Evolutionary conservation across 2,113 vertebrate genomes (phyloP).

Genomic region (Nycticorax nycticorax): DNA sequence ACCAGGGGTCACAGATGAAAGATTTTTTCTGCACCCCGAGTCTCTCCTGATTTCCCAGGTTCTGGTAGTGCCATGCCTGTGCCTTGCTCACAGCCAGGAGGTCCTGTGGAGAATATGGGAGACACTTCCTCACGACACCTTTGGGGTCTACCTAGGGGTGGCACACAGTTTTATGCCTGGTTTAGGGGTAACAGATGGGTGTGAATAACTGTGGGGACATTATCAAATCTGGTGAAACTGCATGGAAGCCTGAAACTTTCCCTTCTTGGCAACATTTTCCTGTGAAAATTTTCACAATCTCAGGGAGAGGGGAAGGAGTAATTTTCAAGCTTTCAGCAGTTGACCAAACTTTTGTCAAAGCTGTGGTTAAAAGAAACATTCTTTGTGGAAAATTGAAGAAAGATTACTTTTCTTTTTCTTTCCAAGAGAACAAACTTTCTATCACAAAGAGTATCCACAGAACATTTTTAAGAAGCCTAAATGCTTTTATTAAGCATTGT

Average conservation of each 20-base stretch:
- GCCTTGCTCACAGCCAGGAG: neutral
- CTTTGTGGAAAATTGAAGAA: neutral
- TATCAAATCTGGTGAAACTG: neutral
- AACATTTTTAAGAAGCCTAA: neutral
- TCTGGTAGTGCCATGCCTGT: neutral
- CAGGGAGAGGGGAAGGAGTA: neutral
- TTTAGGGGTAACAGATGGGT: neutral
- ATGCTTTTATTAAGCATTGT: neutral
- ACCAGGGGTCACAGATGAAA: neutral
- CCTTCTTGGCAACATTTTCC: neutral
- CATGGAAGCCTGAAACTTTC: neutral
- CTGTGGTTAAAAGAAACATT: neutral
- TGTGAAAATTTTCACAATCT: neutral
- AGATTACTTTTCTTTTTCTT: neutral
- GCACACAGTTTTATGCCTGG: neutral
- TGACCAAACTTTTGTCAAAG: neutral
- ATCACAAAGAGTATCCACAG: neutral
- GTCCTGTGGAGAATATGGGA: neutral
- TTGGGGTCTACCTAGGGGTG: neutral
- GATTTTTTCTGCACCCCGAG: neutral
- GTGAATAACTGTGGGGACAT: neutral
- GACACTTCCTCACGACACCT: rapidly evolving
- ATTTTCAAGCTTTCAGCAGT: neutral
- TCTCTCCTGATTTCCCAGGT: neutral
- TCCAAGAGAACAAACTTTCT: neutral